phyloP scores from a whole-genome alignment of 2,797 vertebrate genomes.

The Argya squamiceps region DNA sequence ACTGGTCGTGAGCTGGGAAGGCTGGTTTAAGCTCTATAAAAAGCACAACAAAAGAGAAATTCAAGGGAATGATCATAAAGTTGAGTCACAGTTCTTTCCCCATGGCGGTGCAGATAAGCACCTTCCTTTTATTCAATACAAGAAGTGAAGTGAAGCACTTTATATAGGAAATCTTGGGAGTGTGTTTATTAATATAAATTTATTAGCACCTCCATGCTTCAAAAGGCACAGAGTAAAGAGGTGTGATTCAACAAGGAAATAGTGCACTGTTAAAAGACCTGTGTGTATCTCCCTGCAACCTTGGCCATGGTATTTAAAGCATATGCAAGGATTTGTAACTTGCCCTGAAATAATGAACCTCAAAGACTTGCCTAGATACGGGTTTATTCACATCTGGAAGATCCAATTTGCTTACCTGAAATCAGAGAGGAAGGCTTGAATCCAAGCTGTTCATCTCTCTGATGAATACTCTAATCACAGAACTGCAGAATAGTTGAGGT shows the following conservation, averaged over 20 bases:
- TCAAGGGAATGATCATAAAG: background rate
- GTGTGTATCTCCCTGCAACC: background rate
- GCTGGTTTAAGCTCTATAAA: background rate
- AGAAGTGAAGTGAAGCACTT: background rate
- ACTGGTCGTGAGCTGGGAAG: background rate
- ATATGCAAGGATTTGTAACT: background rate
- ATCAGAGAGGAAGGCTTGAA: background rate
- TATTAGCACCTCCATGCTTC: background rate
- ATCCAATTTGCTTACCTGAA: background rate
- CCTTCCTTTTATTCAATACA: background rate
- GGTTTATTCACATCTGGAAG: background rate
- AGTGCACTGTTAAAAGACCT: background rate
- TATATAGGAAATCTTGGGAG: background rate
- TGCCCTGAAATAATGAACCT: background rate
- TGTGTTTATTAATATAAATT: background rate
- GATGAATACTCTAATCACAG: background rate
- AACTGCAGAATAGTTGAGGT: background rate
- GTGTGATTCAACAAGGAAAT: background rate
- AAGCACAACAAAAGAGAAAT: background rate
- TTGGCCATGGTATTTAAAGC: background rate
- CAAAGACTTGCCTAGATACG: background rate
- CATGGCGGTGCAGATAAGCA: background rate
- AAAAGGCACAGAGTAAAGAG: background rate
- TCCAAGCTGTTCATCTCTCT: background rate
- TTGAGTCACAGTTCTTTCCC: conserved; percentile 6